Evolutionary conservation across 2,113 vertebrate species (phyloP), one percentile per base, ranked within the genome.

Genomic region (Campylomormyrus numenius): DNA sequence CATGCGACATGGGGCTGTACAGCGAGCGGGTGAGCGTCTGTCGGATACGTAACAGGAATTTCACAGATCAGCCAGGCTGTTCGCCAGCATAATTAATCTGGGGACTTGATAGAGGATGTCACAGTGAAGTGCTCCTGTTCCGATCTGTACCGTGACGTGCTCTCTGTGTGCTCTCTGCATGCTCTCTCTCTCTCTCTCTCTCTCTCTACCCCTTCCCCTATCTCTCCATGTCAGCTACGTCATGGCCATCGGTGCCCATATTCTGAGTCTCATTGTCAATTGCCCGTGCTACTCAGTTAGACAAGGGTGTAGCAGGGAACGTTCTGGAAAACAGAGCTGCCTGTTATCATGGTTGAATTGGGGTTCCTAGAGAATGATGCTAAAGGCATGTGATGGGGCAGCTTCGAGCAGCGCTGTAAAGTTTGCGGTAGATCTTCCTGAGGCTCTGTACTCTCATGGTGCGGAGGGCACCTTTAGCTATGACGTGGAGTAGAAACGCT

Each of bases 31-130:
- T 77, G 66, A 86, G 89, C 80, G 66, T 88, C 84, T 89, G 89
- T 86, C 87, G 56, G 42, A 77, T 88, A 90, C 46, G 90, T 89
- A 89, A 90, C 92, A 90, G 91, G 91, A 91, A 91, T 92, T 91
- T 90, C 83, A 90, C 91, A 92, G 92, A 91, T 91, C 90, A 90
- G 83, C 45, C 88, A 19, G 88, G 88, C 88, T 91, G 77, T 91
- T 83, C 74, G 90, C 86, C 85, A 77, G 89, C 42, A 49, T 91
- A 91, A 93, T 92, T 92, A 92, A 91, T 92, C 91, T 88, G 45
- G 62, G 87, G 88, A 88, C 91, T 88, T 89, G 87, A 74, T 87
- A 24, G 87, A 42, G 89, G 90, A 89, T 91, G 91, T 90, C 56
- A 74, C n/a, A 39, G 45, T 83, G 48, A 87, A 85, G 17, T 53